Evolutionary conservation across 2,888 invertebrate genomes (phyloP).

Genomic region (Apamea crenata): DNA sequence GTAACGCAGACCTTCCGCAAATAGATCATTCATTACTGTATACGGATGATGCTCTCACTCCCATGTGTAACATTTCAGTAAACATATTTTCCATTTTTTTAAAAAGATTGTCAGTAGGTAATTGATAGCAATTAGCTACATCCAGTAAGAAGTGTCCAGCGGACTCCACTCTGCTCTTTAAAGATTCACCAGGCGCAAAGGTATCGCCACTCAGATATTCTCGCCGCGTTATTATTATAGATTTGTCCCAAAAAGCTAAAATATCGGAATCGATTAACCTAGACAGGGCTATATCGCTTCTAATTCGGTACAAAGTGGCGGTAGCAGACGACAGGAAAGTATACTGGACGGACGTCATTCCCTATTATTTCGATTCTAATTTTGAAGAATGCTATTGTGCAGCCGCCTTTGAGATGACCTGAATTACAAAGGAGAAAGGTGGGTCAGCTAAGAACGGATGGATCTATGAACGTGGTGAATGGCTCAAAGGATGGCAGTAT

Average conservation of each 20-base stretch:
- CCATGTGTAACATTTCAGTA: too few relatives aligned
- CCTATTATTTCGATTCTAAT: constrained; percentile 34
- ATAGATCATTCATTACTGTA: not conserved
- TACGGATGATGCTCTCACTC: not conserved
- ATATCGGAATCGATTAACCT: constrained; percentile 64
- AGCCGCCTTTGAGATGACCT: constrained; percentile 8
- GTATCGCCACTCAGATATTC: constrained; percentile 27
- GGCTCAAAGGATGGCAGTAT: not conserved
- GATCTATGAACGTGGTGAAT: not conserved
- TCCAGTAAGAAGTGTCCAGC: not conserved
- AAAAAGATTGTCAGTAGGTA: not conserved
- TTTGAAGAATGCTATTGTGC: constrained; percentile 31
- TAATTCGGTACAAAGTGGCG: constrained; percentile 49
- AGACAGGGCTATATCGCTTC: constrained; percentile 43
- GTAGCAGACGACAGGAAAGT: constrained; percentile 40
- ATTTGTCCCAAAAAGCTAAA: constrained; percentile 54
- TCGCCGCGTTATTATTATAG: constrained; percentile 34
- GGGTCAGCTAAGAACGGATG: not conserved
- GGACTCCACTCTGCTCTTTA: not conserved
- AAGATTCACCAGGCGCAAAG: not conserved
- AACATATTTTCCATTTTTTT: not conserved
- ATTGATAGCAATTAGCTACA: not conserved
- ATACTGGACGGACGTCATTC: constrained; percentile 30
- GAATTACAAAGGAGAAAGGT: not conserved
- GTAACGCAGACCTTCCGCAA: not conserved